A percentile compares a stretch with the other conserved stretches of the same genome.
phyloP scores from a whole-genome alignment of 2,888 invertebrate species.

The Synanthedon vespiformis region DNA sequence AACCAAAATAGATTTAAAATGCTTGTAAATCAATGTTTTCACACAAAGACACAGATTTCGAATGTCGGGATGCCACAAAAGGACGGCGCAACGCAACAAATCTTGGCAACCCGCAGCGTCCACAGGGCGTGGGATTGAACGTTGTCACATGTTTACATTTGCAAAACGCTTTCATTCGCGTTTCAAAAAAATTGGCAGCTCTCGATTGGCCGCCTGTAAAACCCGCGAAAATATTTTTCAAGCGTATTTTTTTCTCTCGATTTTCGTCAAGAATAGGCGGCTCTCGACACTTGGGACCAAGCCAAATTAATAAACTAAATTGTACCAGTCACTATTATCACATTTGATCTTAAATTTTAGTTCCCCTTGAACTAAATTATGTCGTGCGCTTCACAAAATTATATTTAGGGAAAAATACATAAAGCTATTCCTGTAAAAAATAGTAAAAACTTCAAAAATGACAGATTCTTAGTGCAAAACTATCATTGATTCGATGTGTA shows the following conservation, averaged over 20 bases:
- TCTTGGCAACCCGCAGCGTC: conserved; percentile 41
- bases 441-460: too few relatives aligned
- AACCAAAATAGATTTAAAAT: too few relatives aligned
- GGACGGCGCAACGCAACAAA: conserved; percentile 50
- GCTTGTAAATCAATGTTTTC: too few relatives aligned
- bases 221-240: conserved; percentile 20
- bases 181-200: neutral
- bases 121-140: conserved; percentile 28
- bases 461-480: too few relatives aligned
- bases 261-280: conserved; percentile 33
- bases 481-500: too few relatives aligned
- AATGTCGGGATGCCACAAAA: conserved; percentile 13
- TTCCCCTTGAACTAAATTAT: too few relatives aligned
- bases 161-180: neutral
- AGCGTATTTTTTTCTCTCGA: conserved; percentile 23
- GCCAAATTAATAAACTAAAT: conserved; percentile 26
- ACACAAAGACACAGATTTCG: too few relatives aligned
- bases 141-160: conserved; percentile 33
- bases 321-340: neutral
- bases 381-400: too few relatives aligned
- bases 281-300: conserved; percentile 33
- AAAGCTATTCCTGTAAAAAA: too few relatives aligned
- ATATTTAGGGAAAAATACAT: too few relatives aligned
- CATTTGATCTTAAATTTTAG: too few relatives aligned
- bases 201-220: neutral